A percentile compares a stretch with the other conserved stretches of the same genome.
Evolutionary conservation across 2,888 invertebrate species (phyloP).

Genomic region (Timema podura): DNA sequence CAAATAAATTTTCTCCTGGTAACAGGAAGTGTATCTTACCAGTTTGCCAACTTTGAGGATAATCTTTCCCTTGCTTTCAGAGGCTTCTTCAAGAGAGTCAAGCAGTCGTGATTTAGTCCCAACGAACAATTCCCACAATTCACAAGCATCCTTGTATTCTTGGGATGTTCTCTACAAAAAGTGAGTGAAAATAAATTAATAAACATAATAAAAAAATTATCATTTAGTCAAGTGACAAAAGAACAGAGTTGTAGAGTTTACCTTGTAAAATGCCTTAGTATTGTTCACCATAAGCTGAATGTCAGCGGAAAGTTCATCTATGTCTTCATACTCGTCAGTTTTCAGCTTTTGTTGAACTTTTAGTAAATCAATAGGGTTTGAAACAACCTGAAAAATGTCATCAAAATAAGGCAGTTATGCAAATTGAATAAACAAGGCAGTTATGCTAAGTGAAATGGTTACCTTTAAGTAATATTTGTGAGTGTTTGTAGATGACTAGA

Average conservation of each 20-base stretch:
- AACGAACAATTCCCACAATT: slow-evolving; percentile 80
- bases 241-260: slow-evolving; percentile 36
- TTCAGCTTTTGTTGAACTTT: slow-evolving; percentile 95
- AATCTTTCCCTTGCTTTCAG: slow-evolving; percentile 51
- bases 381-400: slow-evolving; percentile 62
- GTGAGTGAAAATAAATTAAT: background rate
- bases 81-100: slow-evolving; percentile 44
- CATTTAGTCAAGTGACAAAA: no score
- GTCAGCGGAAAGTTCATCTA: slow-evolving; percentile 86
- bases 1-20: no score
- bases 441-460: no score
- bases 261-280: slow-evolving; percentile 91
- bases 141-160: slow-evolving; percentile 86
- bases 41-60: slow-evolving; percentile 52
- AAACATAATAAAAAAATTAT: no score
- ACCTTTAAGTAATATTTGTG: no score
- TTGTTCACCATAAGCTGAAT: slow-evolving; percentile 89
- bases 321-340: slow-evolving; percentile 93
- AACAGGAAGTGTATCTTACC: slow-evolving; percentile 38
- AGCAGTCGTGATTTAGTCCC: slow-evolving; percentile 52
- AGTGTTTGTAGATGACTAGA: no score
- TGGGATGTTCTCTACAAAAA: slow-evolving; percentile 60
- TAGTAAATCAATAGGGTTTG: slow-evolving; percentile 91
- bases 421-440: background rate
- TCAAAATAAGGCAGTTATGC: background rate